Evolutionary conservation across 2,888 invertebrate genomes (phyloP).

Genomic region (Catotricha subobsoleta): DNA sequence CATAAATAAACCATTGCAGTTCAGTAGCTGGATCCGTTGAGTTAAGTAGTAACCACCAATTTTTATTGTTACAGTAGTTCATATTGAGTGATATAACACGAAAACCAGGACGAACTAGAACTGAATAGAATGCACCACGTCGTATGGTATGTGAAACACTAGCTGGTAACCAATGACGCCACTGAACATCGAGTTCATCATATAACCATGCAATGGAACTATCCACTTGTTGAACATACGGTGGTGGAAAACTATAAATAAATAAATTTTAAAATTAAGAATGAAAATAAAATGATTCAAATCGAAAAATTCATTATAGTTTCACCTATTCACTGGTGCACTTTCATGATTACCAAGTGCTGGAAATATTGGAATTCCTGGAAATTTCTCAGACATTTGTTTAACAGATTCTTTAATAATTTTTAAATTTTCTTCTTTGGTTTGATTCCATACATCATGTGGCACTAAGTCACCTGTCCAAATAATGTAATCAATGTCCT

Average conservation of each 20-base stretch:
- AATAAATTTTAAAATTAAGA: not conserved
- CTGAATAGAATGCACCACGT: conserved; percentile 81
- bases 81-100: conserved; percentile 86
- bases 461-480: conserved; percentile 96
- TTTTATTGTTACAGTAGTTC: conserved; percentile 91
- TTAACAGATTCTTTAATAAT: conserved; percentile 69
- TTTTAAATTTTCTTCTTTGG: conserved; percentile 69
- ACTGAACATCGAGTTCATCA: conserved; percentile 64
- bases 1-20: conserved; percentile 86
- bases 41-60: conserved; percentile 89
- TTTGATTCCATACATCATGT: conserved; percentile 91
- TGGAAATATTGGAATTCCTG: conserved; percentile 81
- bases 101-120: conserved; percentile 74
- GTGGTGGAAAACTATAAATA: conserved; percentile 61
- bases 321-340: conserved; percentile 80
- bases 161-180: conserved; percentile 81
- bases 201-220: conserved; percentile 84
- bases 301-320: conserved; percentile 5
- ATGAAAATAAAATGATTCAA: not conserved
- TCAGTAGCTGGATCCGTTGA: conserved; percentile 93
- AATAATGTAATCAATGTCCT: conserved; percentile 83
- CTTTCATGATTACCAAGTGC: conserved; percentile 94
- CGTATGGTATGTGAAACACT: conserved; percentile 73
- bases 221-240: conserved; percentile 62
- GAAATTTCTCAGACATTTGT: conserved; percentile 75